phyloP scores from a whole-genome alignment of 2,888 invertebrate genomes.

The Crematogaster levior region DNA sequence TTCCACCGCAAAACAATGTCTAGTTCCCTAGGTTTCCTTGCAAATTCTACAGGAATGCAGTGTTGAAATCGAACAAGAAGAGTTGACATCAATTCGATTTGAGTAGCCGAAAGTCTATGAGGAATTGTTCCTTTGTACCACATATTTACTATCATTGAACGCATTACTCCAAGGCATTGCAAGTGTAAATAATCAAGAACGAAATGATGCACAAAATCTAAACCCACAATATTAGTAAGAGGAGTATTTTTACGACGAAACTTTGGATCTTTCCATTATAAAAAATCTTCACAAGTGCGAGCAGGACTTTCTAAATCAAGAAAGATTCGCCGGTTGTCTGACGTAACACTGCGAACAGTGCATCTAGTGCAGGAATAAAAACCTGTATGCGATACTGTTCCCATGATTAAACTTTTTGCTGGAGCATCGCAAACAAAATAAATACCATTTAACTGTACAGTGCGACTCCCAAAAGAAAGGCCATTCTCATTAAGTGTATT shows the following conservation, averaged over 20 bases:
- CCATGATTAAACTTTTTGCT: too few relatives aligned
- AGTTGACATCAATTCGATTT: background rate
- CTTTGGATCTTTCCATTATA: too few relatives aligned
- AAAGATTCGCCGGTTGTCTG: conserved; percentile 5
- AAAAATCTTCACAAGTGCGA: too few relatives aligned
- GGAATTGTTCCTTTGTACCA: conserved; percentile 11
- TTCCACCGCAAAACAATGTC: background rate
- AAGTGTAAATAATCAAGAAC: too few relatives aligned
- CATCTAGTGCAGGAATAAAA: conserved; percentile 14
- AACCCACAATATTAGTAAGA: too few relatives aligned
- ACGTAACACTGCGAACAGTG: conserved; percentile 6
- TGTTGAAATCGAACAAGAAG: background rate
- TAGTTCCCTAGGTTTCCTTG: background rate
- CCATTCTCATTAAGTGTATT: background rate
- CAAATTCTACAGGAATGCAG: background rate
- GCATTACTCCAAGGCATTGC: too few relatives aligned
- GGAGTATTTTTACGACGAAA: too few relatives aligned
- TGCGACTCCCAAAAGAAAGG: background rate
- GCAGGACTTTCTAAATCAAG: conserved; percentile 17
- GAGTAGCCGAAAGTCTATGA: background rate
- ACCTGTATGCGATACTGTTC: too few relatives aligned
- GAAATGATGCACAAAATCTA: too few relatives aligned
- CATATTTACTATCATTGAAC: background rate
- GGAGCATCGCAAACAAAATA: too few relatives aligned
- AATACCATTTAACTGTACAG: background rate